Evolutionary conservation across 2,797 vertebrate species (phyloP).

Genomic region (Labeo calbasu): DNA sequence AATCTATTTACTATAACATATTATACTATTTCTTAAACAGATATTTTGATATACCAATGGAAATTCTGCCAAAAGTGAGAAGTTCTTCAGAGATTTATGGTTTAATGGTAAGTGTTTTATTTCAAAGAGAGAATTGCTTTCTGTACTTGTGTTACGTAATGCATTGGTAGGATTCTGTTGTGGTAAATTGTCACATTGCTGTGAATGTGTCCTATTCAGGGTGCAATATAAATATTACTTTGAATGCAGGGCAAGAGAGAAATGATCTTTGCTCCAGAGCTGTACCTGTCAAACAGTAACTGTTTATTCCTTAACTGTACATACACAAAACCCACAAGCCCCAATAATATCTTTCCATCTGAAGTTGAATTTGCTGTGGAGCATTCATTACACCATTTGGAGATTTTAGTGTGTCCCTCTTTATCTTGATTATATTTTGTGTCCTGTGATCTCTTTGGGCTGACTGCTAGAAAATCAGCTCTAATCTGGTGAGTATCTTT

Average conservation of each 20-base stretch:
- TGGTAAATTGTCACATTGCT: background rate
- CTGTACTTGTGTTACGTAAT: background rate
- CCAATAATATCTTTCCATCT: background rate
- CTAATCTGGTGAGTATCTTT: constrained; percentile 93
- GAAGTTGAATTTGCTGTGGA: constrained; percentile 9
- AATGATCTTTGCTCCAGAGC: constrained; percentile 9
- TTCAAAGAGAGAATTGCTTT: background rate
- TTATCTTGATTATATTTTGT: constrained; percentile 71
- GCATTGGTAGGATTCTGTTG: background rate
- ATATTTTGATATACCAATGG: constrained; percentile 96
- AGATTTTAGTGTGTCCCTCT: constrained; percentile 62
- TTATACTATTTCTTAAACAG: constrained; percentile 73
- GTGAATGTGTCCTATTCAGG: background rate
- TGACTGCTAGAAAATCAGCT: constrained; percentile 95
- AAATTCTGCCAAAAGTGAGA: constrained; percentile 91
- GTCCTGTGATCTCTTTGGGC: constrained; percentile 78
- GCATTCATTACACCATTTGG: background rate
- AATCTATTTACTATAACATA: background rate
- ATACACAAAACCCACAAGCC: background rate
- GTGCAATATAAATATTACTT: constrained; percentile 10
- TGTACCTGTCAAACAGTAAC: constrained; percentile 15
- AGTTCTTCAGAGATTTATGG: constrained; percentile 99
- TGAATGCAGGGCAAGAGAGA: background rate
- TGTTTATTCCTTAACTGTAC: background rate
- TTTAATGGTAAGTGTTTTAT: constrained; percentile 84